Evolutionary conservation across 2,888 invertebrate species (phyloP).

Genomic region (Parnassius glacialis): DNA sequence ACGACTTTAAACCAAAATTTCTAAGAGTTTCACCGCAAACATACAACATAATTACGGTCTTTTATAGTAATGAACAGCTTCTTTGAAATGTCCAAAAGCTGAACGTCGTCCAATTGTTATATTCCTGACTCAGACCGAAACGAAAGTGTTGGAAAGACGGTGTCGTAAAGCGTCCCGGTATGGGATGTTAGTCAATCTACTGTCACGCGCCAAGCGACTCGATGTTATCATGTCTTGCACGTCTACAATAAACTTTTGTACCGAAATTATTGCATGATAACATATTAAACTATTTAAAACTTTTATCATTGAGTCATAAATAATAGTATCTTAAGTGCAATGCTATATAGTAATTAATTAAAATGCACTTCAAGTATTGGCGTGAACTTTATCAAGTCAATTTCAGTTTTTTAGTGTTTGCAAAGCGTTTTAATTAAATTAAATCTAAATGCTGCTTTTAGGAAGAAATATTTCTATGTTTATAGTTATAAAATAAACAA

Average conservation of each 20-base stretch:
- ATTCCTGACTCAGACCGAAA: conserved; percentile 30
- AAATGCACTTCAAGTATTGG: too few species aligned
- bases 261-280: conserved; percentile 12
- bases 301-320: too few species aligned
- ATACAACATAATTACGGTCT: conserved; percentile 5
- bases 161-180: conserved; percentile 59
- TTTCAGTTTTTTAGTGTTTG: too few species aligned
- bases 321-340: too few species aligned
- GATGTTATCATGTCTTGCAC: conserved; percentile 22
- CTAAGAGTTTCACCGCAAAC: neutral
- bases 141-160: conserved; percentile 44
- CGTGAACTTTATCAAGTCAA: too few species aligned
- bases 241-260: conserved; percentile 22
- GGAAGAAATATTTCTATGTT: too few species aligned
- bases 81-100: conserved; percentile 12
- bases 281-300: neutral
- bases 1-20: neutral
- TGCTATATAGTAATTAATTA: too few species aligned
- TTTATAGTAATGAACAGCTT: conserved; percentile 9
- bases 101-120: conserved; percentile 8
- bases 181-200: conserved; percentile 54
- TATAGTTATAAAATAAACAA: too few species aligned
- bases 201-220: conserved; percentile 31
- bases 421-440: too few species aligned
- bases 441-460: too few species aligned